Evolutionary conservation across 2,888 invertebrate species (phyloP), one percentile per base, ranked within the genome.

Genomic region (Adelognathus sp.): DNA sequence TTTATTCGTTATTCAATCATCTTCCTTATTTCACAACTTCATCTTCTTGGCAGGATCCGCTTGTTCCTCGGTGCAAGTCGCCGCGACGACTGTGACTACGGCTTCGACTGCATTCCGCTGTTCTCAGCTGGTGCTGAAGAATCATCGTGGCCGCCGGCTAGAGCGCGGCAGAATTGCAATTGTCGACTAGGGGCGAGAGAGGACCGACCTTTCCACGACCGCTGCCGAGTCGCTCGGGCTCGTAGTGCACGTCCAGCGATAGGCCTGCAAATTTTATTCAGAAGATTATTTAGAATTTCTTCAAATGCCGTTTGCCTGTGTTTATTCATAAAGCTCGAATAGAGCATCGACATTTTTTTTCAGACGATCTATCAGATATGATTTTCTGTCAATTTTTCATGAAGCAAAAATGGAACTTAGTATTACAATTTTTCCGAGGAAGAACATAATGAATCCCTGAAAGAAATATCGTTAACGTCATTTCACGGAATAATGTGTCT

Each of bases 201-300:
- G 96, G 94, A 85, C 96, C 96, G 58, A 95, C 94, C 86, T 95
- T 95, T 87, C 95, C 95, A 87, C 95, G 94, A 73, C 95, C 95
- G 63, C 89, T 86, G 79, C 87, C 88, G 73, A 90, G 84, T 85
- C 95, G 94, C 92, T 97, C 96, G 89, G 96, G 93, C 92, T 97
- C 97, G 90, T 96, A 96, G 89, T 96, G 95, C 87, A 96, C 94
- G 90, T 97, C 96, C 86, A 95, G 92, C 75, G 96, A 95, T 85
- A 94, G 93, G 89, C 94, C 95, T 95, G 88, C 52, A 90, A 91
- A 66, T 67, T 69, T 70, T 29, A 31, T 29, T 2, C n/a, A 18
- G 24, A 6, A 16, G n/a, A 27, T 70, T 39, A 39, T 33, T 7
- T n/a, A 21, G 7, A 18, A 21, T 21, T 31, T 24, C 14, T 29